Conservation (phyloP, 2,113 vertebrate genomes). For the Halcyon senegalensis region DNA sequence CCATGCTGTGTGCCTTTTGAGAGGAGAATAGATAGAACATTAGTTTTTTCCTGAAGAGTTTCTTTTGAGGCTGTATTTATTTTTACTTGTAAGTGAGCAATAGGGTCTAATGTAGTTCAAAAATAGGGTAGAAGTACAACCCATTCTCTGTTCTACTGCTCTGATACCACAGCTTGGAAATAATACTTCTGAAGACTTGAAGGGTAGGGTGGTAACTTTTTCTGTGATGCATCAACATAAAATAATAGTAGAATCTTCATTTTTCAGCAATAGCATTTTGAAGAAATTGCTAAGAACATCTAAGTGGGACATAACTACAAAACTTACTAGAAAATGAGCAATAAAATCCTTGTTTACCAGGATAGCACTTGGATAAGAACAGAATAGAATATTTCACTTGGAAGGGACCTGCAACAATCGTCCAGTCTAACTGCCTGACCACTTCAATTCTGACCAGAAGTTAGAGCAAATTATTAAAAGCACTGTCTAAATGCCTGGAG, state of each 20-base stretch:
- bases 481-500: not conserved
- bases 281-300: not conserved
- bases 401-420: fast-evolving
- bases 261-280: not conserved
- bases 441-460: not conserved
- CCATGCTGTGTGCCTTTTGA: not conserved
- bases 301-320: not conserved
- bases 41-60: not conserved
- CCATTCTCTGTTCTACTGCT: not conserved
- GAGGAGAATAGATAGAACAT: not conserved
- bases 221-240: not conserved
- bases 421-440: not conserved
- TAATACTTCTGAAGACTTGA: not conserved
- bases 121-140: not conserved
- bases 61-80: not conserved
- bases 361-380: not conserved
- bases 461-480: not conserved
- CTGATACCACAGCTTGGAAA: not conserved
- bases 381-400: not conserved
- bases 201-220: not conserved
- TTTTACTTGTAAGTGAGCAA: not conserved
- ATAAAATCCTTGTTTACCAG: not conserved
- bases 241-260: not conserved
- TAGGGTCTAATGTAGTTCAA: not conserved
- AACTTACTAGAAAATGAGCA: not conserved